Evolutionary conservation across 2,888 invertebrate species (phyloP).

Genomic region (Drosophila nr. perissopoda): DNA sequence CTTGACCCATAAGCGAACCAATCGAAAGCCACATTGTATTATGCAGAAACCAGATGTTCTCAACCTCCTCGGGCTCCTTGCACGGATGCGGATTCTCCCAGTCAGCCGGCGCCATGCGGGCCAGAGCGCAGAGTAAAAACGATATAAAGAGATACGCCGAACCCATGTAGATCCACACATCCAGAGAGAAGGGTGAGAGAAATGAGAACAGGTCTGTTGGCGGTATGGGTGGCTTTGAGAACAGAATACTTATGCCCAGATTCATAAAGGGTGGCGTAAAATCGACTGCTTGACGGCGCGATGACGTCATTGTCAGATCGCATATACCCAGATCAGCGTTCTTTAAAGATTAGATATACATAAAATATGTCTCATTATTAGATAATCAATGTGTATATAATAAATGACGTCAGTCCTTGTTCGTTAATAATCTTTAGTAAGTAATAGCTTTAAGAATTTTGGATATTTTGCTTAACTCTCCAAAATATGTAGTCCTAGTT

Average conservation of each 20-base stretch:
- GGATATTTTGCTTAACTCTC: too few relatives aligned
- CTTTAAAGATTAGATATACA: constrained; percentile 76
- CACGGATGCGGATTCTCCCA: constrained; percentile 98
- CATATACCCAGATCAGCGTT: constrained; percentile 98
- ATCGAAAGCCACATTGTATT: constrained; percentile 97
- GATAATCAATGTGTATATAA: not conserved
- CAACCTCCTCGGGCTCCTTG: constrained; percentile 92
- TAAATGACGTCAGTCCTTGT: not conserved
- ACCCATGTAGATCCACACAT: constrained; percentile 96
- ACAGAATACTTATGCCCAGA: constrained; percentile 95
- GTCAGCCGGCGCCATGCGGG: constrained; percentile 94
- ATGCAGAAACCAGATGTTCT: constrained; percentile 93
- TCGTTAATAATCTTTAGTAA: not conserved
- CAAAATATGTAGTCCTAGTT: not conserved
- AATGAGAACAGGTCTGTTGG: constrained; percentile 94
- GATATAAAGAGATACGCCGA: constrained; percentile 94
- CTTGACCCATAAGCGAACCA: constrained; percentile 96
- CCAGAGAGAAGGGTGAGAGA: constrained; percentile 93
- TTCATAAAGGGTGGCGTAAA: constrained; percentile 99
- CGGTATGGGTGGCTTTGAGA: constrained; percentile 91
- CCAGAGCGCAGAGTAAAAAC: constrained; percentile 92
- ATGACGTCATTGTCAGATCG: constrained; percentile 97
- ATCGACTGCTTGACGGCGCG: constrained; percentile 94
- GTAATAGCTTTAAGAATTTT: not conserved
- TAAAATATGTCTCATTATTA: not conserved